Evolutionary conservation across 2,888 invertebrate species (phyloP).

Genomic region (Drosophila barbarae): DNA sequence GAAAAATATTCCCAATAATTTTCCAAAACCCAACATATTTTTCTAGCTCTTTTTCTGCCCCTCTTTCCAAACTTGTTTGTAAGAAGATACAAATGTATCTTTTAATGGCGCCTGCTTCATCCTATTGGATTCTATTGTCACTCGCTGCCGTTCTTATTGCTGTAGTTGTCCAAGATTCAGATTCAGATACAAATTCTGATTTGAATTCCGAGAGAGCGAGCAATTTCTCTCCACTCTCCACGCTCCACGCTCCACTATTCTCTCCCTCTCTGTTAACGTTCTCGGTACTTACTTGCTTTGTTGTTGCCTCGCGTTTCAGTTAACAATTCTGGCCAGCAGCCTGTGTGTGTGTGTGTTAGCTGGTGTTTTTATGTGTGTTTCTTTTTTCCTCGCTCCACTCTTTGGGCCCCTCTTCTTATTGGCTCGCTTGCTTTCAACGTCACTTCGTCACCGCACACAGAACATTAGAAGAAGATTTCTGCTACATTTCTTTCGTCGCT

Average conservation of each 20-base stretch:
- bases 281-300: constrained; percentile 42
- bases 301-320: constrained; percentile 53
- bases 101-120: constrained; percentile 26
- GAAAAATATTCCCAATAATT: not conserved
- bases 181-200: constrained; percentile 24
- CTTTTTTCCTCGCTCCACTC: constrained; percentile 39
- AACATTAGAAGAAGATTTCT: constrained; percentile 49
- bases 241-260: not conserved
- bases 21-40: not conserved
- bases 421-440: constrained; percentile 48
- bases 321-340: constrained; percentile 52
- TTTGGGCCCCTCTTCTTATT: constrained; percentile 14
- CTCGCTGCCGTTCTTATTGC: constrained; percentile 9
- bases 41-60: not conserved
- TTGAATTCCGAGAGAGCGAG: constrained; percentile 34
- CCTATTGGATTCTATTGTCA: constrained; percentile 26
- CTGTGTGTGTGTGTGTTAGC: constrained; percentile 29
- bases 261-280: not conserved
- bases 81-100: not conserved
- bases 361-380: constrained; percentile 36
- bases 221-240: constrained; percentile 5
- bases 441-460: constrained; percentile 64
- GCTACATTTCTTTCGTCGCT: constrained; percentile 54
- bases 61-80: constrained; percentile 12
- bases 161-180: constrained; percentile 13